Evolutionary conservation across 2,113 vertebrate species (phyloP).

Genomic region (Tachysurus vachellii): DNA sequence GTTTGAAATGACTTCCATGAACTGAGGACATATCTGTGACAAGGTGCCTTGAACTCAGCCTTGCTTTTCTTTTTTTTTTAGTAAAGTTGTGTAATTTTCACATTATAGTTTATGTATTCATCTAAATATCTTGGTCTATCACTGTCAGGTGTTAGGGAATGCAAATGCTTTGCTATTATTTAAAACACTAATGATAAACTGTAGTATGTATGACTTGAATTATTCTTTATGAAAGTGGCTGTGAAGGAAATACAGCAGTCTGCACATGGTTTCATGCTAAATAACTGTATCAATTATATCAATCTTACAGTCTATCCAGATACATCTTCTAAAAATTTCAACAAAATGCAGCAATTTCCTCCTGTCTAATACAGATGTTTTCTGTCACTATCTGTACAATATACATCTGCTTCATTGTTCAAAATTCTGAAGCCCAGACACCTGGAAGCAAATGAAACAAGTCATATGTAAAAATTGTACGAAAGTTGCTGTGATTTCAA

Average conservation of each 20-base stretch:
- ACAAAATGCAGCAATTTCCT: too few relatives aligned
- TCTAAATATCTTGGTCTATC: not conserved
- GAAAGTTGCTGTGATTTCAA: too few relatives aligned
- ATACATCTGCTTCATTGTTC: too few relatives aligned
- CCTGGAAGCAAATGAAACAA: too few relatives aligned
- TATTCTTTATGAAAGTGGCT: not conserved
- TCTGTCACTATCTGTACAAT: too few relatives aligned
- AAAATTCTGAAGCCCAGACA: too few relatives aligned
- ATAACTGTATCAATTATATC: not conserved
- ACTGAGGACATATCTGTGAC: not conserved
- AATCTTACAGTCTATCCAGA: too few relatives aligned
- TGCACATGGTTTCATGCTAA: too few relatives aligned
- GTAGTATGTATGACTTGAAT: not conserved
- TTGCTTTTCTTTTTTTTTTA: not conserved
- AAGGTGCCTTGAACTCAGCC: not conserved
- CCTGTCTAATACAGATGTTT: too few relatives aligned
- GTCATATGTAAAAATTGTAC: too few relatives aligned
- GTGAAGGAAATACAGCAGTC: not conserved
- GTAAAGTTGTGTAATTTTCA: not conserved
- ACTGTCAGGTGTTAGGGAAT: not conserved
- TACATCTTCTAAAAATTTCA: too few relatives aligned
- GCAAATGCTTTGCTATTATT: not conserved
- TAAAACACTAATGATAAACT: not conserved
- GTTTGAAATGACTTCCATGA: not conserved
- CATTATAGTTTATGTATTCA: not conserved